Evolutionary conservation across 2,797 vertebrate genomes (phyloP), one percentile per base, ranked within the genome.

Genomic region (Chrysocyon brachyurus): DNA sequence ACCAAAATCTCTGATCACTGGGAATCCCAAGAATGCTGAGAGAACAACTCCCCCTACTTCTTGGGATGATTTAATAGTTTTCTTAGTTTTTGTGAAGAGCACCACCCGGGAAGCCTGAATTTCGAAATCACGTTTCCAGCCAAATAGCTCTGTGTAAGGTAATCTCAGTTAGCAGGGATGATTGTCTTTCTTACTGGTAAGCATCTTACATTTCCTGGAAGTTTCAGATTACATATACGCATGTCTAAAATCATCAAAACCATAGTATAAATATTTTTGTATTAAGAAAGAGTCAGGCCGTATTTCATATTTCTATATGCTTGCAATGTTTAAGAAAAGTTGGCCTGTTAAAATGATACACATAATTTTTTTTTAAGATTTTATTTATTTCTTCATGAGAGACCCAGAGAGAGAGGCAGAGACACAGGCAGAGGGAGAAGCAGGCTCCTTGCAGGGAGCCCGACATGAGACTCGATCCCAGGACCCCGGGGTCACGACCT

Each of bases 221-320:
- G 46, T 64, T 79, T 92, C 86, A 87, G 14, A n/a, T 91, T 87
- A 85, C 8, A 19, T 54, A 61, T 31, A 68, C 3, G 49, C 54
- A 22, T 26, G 16, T 90, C 95, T 88, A 82, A 94, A 96, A 56
- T 92, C 54, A 73, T 93, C 15, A 87, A 84, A 49, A 72, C 12
- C 68, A 57, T 6, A 49, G 12, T 52, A 12, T 52, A 72, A 78
- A 78, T 93, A 61, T 33, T 94, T 94, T 95, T 40, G 22, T 81
- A 75, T 82, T 85, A 79, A 79, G 59, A 17, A 96, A 70, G 56
- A 36, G 16, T 77, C 49, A 78, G 73, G 56, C 8, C 2, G 22
- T 75, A 40, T 83, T 88, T 93, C 4, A 36, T 33, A 72, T 88
- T 63, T 66, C 56, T 93, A 33, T 81, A 66, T 79, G 87, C 15